Percentiles rank a stretch among this genome's conserved stretches.
Evolutionary conservation across 2,888 invertebrate species (phyloP).

Genomic region (Marasmarcha lunaedactyla): DNA sequence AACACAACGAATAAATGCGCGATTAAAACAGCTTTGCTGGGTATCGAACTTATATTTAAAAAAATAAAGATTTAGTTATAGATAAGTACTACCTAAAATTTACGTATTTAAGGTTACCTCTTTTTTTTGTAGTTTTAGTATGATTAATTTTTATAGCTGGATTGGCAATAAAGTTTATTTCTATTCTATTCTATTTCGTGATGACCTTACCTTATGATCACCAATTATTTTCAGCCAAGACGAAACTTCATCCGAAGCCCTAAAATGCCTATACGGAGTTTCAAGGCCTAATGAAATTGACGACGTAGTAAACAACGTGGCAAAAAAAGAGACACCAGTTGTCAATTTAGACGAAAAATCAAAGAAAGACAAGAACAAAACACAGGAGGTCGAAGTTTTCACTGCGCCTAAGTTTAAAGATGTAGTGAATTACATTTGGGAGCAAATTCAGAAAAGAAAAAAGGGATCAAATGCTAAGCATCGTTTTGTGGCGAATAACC

Average conservation of each 20-base stretch:
- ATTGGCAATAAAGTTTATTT: too few relatives aligned
- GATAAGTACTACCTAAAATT: too few relatives aligned
- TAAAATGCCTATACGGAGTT: constrained; percentile 80
- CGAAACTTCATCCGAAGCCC: constrained; percentile 79
- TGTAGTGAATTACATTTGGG: constrained; percentile 78
- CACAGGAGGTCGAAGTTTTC: constrained; percentile 34
- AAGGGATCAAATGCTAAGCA: constrained; percentile 68
- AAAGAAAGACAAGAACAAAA: constrained; percentile 46
- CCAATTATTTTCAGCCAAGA: constrained; percentile 75
- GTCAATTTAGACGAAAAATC: constrained; percentile 40
- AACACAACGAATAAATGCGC: too few relatives aligned
- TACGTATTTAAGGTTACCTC: too few relatives aligned
- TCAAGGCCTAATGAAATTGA: constrained; percentile 63
- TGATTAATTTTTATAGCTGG: too few relatives aligned
- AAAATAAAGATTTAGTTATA: too few relatives aligned
- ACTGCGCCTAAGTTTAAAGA: constrained; percentile 79
- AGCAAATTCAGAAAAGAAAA: constrained; percentile 73
- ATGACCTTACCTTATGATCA: too few relatives aligned
- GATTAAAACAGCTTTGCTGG: too few relatives aligned
- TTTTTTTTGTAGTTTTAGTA: too few relatives aligned
- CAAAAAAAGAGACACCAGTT: constrained; percentile 39
- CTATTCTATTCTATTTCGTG: too few relatives aligned
- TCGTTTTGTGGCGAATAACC: constrained; percentile 73
- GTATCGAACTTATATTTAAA: too few relatives aligned
- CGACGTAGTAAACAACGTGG: constrained; percentile 56